These are phyloP conservation scores for Bhutanitis thaidina DNA, from an alignment of 2,888 invertebrate species.

Conservation along the genomic window DNA sequence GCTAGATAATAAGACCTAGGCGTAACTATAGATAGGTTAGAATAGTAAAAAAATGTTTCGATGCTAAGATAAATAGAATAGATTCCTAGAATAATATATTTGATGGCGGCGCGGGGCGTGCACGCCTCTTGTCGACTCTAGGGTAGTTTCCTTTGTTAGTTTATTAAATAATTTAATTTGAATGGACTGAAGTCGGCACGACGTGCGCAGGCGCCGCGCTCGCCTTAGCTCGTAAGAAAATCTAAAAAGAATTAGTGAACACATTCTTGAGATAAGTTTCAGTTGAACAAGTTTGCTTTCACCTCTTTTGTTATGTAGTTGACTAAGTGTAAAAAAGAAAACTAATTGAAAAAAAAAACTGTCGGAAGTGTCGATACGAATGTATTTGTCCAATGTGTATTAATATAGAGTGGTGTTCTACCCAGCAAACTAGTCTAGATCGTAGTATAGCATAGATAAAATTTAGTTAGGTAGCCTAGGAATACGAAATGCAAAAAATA, in stretches of 20 bases:
- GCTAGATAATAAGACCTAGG: slow-evolving; percentile 64
- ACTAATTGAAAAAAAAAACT: slow-evolving; percentile 67
- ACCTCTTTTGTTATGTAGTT: slow-evolving; percentile 79
- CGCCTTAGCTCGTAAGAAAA: slow-evolving; percentile 41
- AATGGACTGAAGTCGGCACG: slow-evolving; percentile 69
- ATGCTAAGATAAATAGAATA: slow-evolving; percentile 74
- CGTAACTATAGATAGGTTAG: slow-evolving; percentile 77
- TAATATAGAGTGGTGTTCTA: slow-evolving; percentile 78
- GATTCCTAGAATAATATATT: slow-evolving; percentile 70
- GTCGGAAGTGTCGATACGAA: slow-evolving; percentile 69
- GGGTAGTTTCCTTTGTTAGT: slow-evolving; percentile 77
- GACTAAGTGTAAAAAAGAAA: slow-evolving; percentile 75
- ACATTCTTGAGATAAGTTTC: slow-evolving; percentile 72
- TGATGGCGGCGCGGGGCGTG: slow-evolving; percentile 43
- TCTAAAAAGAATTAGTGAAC: slow-evolving; percentile 64
- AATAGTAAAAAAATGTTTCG: slow-evolving; percentile 74
- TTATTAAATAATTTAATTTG: slow-evolving; percentile 79
- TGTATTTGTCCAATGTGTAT: slow-evolving; percentile 79
- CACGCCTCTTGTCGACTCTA: slow-evolving; percentile 54
- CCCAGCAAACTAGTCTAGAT: slow-evolving; percentile 80
- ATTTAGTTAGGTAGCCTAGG: slow-evolving; percentile 79
- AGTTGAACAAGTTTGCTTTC: slow-evolving; percentile 76
- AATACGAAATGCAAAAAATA: slow-evolving; percentile 81
- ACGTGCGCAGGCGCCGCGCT: slow-evolving; percentile 42
- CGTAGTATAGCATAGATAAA: slow-evolving; percentile 80